Conservation (phyloP, 2,888 invertebrate species). For the Gari tellinella region DNA sequence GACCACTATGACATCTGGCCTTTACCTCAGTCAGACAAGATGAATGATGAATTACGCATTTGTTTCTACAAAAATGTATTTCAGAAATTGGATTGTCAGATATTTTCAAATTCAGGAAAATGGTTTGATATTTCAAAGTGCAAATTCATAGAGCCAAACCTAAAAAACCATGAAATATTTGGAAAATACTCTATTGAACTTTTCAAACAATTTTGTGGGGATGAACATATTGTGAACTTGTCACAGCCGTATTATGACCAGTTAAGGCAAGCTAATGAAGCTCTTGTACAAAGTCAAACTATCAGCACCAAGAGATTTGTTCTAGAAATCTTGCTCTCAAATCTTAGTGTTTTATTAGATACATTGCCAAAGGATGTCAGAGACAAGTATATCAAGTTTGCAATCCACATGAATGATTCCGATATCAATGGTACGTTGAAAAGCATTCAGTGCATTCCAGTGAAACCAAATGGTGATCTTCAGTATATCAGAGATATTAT, state of each 20-base stretch:
- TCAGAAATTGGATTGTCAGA: slow-evolving; percentile 2
- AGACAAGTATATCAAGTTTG: slow-evolving; percentile 13
- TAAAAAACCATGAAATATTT: slow-evolving; percentile 19
- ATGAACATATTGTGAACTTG: slow-evolving; percentile 26
- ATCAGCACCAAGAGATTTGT: slow-evolving; percentile 41
- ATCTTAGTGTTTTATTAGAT: slow-evolving; percentile 19
- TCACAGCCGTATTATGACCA: slow-evolving; percentile 11
- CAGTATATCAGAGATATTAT: slow-evolving; percentile 27
- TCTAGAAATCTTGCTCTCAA: slow-evolving; percentile 47
- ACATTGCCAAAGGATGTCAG: too few relatives aligned
- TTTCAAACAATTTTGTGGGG: slow-evolving; percentile 4
- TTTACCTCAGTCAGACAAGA: slow-evolving; percentile 17
- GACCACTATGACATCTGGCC: slow-evolving; percentile 39
- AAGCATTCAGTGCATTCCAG: slow-evolving; percentile 39
- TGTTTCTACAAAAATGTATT: slow-evolving; percentile 47
- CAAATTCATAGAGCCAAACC: slow-evolving; percentile 38
- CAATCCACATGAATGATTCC: not conserved
- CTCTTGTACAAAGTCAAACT: slow-evolving; percentile 19
- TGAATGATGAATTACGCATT: not conserved
- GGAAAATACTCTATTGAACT: slow-evolving; percentile 28
- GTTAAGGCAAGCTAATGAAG: slow-evolving; percentile 4
- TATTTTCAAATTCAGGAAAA: not conserved
- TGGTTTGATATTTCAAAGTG: slow-evolving; percentile 36
- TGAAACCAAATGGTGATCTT: slow-evolving; percentile 19
- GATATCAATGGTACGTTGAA: slow-evolving; percentile 18